These are phyloP conservation scores for Epinephelus malabaricus DNA, from an alignment of 2,797 vertebrate genomes.

Conservation along the genomic window DNA sequence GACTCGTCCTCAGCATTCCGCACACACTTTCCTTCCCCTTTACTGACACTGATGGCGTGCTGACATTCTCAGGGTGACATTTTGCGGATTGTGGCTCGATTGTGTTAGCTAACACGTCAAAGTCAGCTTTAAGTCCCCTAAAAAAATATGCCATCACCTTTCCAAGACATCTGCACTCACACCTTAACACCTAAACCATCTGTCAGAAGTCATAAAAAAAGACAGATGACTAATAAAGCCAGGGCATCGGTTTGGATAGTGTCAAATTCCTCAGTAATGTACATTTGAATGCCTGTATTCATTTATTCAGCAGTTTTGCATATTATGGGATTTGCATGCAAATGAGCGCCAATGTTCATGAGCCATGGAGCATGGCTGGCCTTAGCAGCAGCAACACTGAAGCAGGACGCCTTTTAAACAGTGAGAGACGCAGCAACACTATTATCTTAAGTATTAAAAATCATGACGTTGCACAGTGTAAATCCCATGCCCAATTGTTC, in stretches of 20 bases:
- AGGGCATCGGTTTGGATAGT: conserved; percentile 40
- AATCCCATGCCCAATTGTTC: conserved; percentile 68
- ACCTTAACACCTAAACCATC: conserved; percentile 33
- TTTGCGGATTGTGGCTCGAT: conserved; percentile 22
- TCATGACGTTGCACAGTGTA: conserved; percentile 57
- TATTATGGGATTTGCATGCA: conserved; percentile 66
- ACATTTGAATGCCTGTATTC: conserved; percentile 53
- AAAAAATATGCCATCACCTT: conserved; percentile 36
- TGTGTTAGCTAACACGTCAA: conserved; percentile 36
- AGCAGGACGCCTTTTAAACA: conserved; percentile 39
- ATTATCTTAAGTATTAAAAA: conserved; percentile 71
- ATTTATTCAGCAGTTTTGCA: conserved; percentile 68
- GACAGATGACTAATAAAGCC: conserved; percentile 33
- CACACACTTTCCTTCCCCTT: not conserved
- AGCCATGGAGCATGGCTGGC: conserved; percentile 51
- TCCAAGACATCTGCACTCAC: conserved; percentile 10
- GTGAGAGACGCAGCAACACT: conserved; percentile 27
- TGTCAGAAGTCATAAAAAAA: conserved; percentile 51
- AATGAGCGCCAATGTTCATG: conserved; percentile 51
- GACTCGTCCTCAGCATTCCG: not conserved
- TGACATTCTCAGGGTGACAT: conserved; percentile 30
- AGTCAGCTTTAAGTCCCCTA: conserved; percentile 8
- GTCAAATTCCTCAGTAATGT: conserved; percentile 36
- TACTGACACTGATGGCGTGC: conserved; percentile 1
- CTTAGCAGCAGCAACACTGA: conserved; percentile 24